These are phyloP conservation scores for Amiota mariae DNA, from an alignment of 2,888 invertebrate species.

Conservation along the genomic window DNA sequence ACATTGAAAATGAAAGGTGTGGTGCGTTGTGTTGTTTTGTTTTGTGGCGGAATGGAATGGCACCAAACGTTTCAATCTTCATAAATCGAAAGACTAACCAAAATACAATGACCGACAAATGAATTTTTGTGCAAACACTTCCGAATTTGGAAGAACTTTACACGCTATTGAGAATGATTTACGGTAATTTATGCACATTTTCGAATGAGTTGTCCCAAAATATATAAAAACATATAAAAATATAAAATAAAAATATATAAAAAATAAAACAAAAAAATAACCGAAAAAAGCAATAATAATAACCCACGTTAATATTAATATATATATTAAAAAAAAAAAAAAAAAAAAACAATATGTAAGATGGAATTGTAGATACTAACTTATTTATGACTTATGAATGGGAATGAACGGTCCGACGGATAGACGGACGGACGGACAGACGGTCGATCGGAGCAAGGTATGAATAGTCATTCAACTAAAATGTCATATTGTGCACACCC, in stretches of 20 bases:
- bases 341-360: conserved; percentile 38
- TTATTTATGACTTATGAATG: conserved; percentile 55
- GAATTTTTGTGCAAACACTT: conserved; percentile 33
- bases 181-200: conserved; percentile 56
- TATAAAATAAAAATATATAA: conserved; percentile 5
- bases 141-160: conserved; percentile 54
- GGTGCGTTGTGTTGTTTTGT: neutral
- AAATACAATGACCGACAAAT: conserved; percentile 32
- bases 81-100: conserved; percentile 8
- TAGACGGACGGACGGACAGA: neutral
- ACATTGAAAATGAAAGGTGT: conserved; percentile 24
- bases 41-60: neutral
- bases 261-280: neutral
- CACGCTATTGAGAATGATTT: conserved; percentile 41
- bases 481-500: conserved; percentile 16
- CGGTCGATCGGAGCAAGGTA: neutral
- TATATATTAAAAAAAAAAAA: conserved; percentile 40
- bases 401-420: neutral
- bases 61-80: neutral
- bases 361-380: conserved; percentile 48
- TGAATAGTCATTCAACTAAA: conserved; percentile 18
- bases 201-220: conserved; percentile 7
- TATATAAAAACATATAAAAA: neutral
- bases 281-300: conserved; percentile 7
- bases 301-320: conserved; percentile 14